Percentiles rank a stretch among this genome's conserved stretches.
Evolutionary conservation across 2,113 vertebrate genomes (phyloP).

Genomic region (Brachyhypopomus occidentalis): DNA sequence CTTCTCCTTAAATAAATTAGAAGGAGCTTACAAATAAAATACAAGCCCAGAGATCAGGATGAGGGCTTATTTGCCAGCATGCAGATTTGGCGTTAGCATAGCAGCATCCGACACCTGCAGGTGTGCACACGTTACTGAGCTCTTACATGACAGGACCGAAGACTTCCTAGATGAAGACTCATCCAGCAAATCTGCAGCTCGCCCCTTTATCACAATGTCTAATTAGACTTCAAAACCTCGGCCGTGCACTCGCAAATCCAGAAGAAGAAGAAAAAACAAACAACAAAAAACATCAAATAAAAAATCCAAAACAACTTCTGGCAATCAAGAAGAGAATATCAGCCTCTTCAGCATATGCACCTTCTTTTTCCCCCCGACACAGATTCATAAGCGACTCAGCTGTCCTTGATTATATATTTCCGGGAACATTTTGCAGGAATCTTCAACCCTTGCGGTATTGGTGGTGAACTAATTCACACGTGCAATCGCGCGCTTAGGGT

Average conservation of each 20-base stretch:
- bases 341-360: no score
- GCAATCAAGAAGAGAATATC: no score
- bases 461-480: background rate
- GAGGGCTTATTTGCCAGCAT: conserved; percentile 23
- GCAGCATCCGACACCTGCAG: conserved; percentile 18
- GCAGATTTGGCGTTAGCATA: conserved; percentile 34
- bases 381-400: background rate
- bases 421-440: background rate
- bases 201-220: background rate
- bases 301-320: no score
- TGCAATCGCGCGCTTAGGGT: background rate
- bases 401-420: conserved; percentile 6
- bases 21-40: conserved; percentile 22
- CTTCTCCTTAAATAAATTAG: conserved; percentile 17
- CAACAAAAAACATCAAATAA: no score
- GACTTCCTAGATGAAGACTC: conserved; percentile 1
- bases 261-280: background rate
- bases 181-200: background rate
- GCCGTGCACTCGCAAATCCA: background rate
- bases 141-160: conserved; percentile 2
- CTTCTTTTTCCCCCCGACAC: background rate
- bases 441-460: background rate
- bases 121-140: conserved; percentile 18
- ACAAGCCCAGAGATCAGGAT: background rate
- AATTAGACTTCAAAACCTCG: conserved; percentile 24